These are phyloP conservation scores for Hypothenemus hampei DNA, from an alignment of 1,140 invertebrate species.

Conservation along the genomic window DNA sequence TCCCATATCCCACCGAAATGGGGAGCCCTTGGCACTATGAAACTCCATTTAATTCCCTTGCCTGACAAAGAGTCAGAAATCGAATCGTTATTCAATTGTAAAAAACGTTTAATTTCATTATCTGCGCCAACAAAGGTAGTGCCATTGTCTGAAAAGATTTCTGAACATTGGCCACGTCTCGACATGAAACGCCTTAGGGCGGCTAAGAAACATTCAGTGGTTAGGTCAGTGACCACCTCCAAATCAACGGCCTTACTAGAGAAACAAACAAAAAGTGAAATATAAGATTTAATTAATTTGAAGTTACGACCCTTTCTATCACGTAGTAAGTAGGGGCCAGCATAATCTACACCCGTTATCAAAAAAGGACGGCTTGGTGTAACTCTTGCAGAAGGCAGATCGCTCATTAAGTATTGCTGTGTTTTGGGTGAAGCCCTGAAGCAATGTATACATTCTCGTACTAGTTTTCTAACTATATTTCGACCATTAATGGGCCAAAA, in stretches of 20 bases:
- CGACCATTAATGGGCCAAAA: slow-evolving; percentile 33
- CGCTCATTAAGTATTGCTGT: slow-evolving; percentile 32
- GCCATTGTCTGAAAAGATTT: not conserved
- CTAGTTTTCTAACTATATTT: slow-evolving; percentile 25
- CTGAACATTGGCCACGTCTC: not conserved
- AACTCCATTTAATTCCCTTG: no score
- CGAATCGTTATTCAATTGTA: no score
- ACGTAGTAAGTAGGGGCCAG: slow-evolving; percentile 30
- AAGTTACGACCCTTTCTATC: slow-evolving; percentile 10
- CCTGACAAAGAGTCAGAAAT: no score
- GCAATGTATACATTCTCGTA: slow-evolving; percentile 23
- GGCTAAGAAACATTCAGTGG: not conserved
- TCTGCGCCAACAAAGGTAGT: no score
- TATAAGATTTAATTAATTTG: slow-evolving; percentile 34
- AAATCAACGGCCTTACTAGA: slow-evolving; percentile 40
- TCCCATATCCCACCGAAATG: no score
- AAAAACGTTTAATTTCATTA: no score
- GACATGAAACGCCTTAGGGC: not conserved
- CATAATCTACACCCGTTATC: slow-evolving; percentile 33
- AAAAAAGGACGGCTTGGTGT: slow-evolving; percentile 28
- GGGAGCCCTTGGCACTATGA: no score
- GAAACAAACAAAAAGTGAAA: slow-evolving; percentile 40
- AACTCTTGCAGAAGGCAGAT: slow-evolving; percentile 37
- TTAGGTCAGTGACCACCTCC: slow-evolving; percentile 35
- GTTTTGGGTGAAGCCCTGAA: slow-evolving; percentile 7